Base-by-base conservation (phyloP, 2,797 vertebrate genomes). In the Sebastes hubbsi region DNA sequence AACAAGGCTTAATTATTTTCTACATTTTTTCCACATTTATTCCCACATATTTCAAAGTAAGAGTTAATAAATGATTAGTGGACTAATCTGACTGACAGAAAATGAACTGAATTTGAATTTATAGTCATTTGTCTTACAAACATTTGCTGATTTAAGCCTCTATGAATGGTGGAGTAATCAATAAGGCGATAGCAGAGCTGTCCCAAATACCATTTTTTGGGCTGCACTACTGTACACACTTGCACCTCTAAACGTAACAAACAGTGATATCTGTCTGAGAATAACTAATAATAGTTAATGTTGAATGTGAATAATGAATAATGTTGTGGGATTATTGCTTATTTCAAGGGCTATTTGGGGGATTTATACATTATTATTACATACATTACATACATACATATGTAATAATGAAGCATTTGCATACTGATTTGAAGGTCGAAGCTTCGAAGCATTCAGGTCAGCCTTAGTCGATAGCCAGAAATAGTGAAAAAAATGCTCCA, bases 91-190 rank as follows among this genome's bases (percentile, higher is more conserved):
- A 62, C 24, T 3, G n/a, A 25, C 5, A 30, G 11, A 25, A 38
- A 59, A 42, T 60, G 6, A 16, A 16, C 55, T 1, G 14, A 46
- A 42, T 16, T 42, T 46, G 11, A 46, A 42, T 42, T 42, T 46
- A 18, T 46, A 36, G 22, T 34, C 3, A 22, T 42, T 61, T n/a
- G 18, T 68, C 11, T 62, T 63, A 29, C 3, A 38, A 52, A 46
- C 2, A 4, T 22, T 46, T 46, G 14, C 42, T 46, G 42, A 46
- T 46, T 18, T 0, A 11, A 56, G 14, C 32, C 6, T n/a, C 20
- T 36, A 18, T 2, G 2, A 16, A 1, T 1, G 1, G 20, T 18
- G 1, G 1, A 46, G 27, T n/a, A 30, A 61, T 13, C 14, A 22
- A 62, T 61, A 1, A 8, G 6, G 6, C 0, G 0, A 49, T 32